Base-by-base conservation (phyloP, 2,888 invertebrate genomes). In the Dynastes hyllus region DNA sequence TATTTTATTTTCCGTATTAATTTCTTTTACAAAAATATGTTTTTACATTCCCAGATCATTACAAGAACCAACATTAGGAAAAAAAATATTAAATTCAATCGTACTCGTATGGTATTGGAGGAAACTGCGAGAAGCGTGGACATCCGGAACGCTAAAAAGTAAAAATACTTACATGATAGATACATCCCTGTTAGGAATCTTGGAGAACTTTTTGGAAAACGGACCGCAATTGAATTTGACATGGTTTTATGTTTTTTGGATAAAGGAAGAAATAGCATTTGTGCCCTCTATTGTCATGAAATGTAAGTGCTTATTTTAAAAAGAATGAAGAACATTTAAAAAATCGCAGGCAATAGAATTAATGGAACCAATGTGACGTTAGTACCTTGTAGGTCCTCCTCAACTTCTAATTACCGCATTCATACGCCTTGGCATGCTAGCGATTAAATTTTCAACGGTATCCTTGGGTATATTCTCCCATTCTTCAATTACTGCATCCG, bases 101-200 rank as follows among this genome's bases (percentile, higher is more conserved):
- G 69, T 69, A 22, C 69, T 69, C 13, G 69, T 69, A 11, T 69
- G 69, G 69, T 69, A 69, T 29, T 69, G 69, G 69, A 69, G 51
- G 27, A 69, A 69, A 29, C 29, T 69, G 2, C 69, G 69, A 11
- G 50, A 50, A 50, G 69, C 69, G 9, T 69, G 69, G 69, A 27
- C 51, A 29, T 69, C 69, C 13, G 69, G 51, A 29, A 51, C 50
- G 6, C 9, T 69, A 27, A 69, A 16, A 29, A 69, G 51, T n/a
- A 69, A 69, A 69, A 69, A 51, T 13, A 51, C 22, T 27, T 69
- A 69, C 51, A 69, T 69, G 69, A 69, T 50, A n/a, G 69, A 69
- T 27, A 69, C 69, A 4, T 69, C 69, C 11, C 27, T 69, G 9
- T 13, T 69, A 5, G 69, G 69, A 69, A 69, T 69, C 11, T 51